Base-by-base conservation (phyloP, 1,140 invertebrate genomes). In the Macrocentrus cingulum region DNA sequence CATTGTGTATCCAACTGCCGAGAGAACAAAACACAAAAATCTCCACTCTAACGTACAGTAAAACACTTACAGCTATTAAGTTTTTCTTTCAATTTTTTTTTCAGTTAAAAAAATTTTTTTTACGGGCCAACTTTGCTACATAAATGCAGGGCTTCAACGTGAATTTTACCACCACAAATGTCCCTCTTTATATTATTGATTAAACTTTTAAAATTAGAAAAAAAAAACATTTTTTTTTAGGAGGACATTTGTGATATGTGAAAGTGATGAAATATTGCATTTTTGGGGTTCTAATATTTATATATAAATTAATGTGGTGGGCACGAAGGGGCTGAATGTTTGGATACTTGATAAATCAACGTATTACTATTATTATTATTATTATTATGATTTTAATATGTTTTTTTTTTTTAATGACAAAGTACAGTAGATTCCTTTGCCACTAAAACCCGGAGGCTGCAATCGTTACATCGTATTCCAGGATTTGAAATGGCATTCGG, bases 1-100 rank as follows among this genome's bases (percentile, higher is more conserved):
- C 88, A 94, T 95, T 84, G 91, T 94, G 88, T 96, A 97, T 84
- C 94, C 94, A 89, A 95, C 93, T 85, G 80, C 81, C 82, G 82
- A 78, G 81, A 85, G 80, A 82, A 83, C 79, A 82, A 84, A 82
- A 83, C 78, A 83, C 79, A 82, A 81, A 82, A 82, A 82, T 79
- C 75, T 74, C 80, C 74, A 79, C 80, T 77, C 77, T 79, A 80
- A 75, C 72, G 73, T 74, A 75, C 67, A 70, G 59, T 70, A 74
- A 67, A 59, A 67, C 66, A 68, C 65, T 67, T 59, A 68, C 45
- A 34, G 57, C 19, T 56, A 34, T 2, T 22, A 37, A 19, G 25
- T 18, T 22, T 36, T 11, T 20, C 16, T 52, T 37, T 34, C 13
- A 18, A 49, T 37, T 51, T 60, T 51, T 54, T 39, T 25, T 11